Conservation (phyloP, 2,888 invertebrate genomes). For the Galerucella pusilla region DNA sequence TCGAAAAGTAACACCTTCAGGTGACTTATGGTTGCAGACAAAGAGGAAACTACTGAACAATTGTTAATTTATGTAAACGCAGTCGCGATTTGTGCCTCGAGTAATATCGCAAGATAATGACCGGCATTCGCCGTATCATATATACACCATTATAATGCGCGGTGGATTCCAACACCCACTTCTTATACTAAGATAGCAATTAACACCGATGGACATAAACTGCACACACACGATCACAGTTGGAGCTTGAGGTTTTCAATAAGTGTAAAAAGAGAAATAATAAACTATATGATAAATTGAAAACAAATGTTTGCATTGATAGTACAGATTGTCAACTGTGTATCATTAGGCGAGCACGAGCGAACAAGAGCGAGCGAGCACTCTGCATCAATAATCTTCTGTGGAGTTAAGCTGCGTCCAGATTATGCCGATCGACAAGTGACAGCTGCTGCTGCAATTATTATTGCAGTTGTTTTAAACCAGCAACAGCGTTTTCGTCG, state of each 20-base stretch:
- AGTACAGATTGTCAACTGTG: too few species aligned
- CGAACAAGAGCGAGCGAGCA: too few species aligned
- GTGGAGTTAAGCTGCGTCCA: too few species aligned
- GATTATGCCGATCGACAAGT: too few species aligned
- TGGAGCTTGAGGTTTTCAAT: background rate
- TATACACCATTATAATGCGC: slow-evolving; percentile 51
- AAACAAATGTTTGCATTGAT: too few species aligned
- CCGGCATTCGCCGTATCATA: slow-evolving; percentile 53
- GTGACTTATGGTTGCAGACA: slow-evolving; percentile 18
- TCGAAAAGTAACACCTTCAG: slow-evolving; percentile 29
- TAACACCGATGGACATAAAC: slow-evolving; percentile 51
- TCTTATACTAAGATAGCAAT: slow-evolving; percentile 50
- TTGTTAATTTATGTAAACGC: slow-evolving; percentile 49
- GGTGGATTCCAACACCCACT: slow-evolving; percentile 54
- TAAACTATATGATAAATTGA: too few species aligned
- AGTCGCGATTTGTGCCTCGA: slow-evolving; percentile 50
- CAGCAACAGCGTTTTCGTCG: too few species aligned
- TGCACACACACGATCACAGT: slow-evolving; percentile 37
- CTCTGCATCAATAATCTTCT: too few species aligned
- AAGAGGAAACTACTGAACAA: slow-evolving; percentile 40
- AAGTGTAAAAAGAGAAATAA: too few species aligned
- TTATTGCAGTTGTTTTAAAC: too few species aligned
- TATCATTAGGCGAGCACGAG: too few species aligned
- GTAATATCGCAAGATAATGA: slow-evolving; percentile 55
- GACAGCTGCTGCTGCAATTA: too few species aligned